Conservation (phyloP, 92 coral and sea anemone species). For the Muricea muricata region DNA sequence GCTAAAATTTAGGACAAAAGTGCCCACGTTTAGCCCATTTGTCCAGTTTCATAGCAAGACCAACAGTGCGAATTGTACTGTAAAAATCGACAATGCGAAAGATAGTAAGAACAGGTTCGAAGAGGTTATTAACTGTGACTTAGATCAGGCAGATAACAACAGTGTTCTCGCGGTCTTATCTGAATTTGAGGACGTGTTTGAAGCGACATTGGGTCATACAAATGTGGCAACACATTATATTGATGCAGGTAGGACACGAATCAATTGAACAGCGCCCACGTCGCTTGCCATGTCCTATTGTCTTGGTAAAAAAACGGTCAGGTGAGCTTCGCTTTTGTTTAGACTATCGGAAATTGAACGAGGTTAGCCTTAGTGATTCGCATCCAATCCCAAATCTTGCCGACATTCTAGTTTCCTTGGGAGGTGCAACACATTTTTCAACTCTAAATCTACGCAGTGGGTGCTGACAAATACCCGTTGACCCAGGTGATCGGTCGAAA, state of each 20-base stretch:
- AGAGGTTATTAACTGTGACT: conserved; percentile 25
- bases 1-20: conserved; percentile 19
- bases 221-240: conserved; percentile 6
- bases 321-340: conserved; percentile 39
- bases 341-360: too few species aligned
- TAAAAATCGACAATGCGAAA: not conserved
- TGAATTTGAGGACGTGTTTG: conserved; percentile 20
- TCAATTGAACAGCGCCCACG: conserved; percentile 39
- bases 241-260: not conserved
- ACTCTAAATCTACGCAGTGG: conserved; percentile 39
- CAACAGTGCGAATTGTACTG: not conserved
- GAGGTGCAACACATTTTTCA: conserved; percentile 33
- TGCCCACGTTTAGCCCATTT: conserved; percentile 30
- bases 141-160: not conserved
- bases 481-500: not conserved
- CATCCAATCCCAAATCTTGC: too few species aligned
- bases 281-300: conserved; percentile 33
- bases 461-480: conserved; percentile 38
- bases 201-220: not conserved
- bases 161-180: conserved; percentile 14
- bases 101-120: not conserved
- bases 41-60: not conserved
- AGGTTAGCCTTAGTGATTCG: too few species aligned
- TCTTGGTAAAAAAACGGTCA: not conserved
- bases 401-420: conserved; percentile 9